Evolutionary conservation across 2,888 invertebrate genomes (phyloP).

Genomic region (Polydrusus pterygomalis): DNA sequence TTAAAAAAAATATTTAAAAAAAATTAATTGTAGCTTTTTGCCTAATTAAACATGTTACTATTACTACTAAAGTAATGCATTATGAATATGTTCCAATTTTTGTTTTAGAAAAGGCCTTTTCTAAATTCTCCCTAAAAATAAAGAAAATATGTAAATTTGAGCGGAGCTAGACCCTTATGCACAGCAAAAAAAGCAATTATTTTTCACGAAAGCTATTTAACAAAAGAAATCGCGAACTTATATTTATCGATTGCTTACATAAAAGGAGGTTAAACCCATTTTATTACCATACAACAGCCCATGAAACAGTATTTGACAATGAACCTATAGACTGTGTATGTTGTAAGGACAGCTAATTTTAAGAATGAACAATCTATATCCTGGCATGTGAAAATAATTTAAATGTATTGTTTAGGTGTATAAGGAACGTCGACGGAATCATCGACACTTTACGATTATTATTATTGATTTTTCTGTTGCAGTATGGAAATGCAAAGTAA

Average conservation of each 20-base stretch:
- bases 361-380: not conserved
- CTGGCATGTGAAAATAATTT: conserved; percentile 1
- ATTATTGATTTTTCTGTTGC: conserved; percentile 53
- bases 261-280: not conserved
- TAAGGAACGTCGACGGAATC: not conserved
- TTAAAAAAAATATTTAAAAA: no score
- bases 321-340: not conserved
- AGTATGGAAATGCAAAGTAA: conserved; percentile 65
- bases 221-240: not conserved
- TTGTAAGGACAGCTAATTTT: not conserved
- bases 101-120: not conserved
- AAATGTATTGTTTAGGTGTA: not conserved
- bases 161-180: not conserved
- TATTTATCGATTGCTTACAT: not conserved
- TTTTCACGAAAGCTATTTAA: no score
- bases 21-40: no score
- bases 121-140: not conserved
- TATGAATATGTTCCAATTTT: no score
- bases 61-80: no score
- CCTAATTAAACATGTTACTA: no score
- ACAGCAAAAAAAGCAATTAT: no score
- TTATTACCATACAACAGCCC: not conserved
- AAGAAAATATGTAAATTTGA: not conserved
- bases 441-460: not conserved
- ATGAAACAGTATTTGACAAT: not conserved